Evolutionary conservation across 2,888 invertebrate genomes (phyloP).

Genomic region (Zygaena filipendulae): DNA sequence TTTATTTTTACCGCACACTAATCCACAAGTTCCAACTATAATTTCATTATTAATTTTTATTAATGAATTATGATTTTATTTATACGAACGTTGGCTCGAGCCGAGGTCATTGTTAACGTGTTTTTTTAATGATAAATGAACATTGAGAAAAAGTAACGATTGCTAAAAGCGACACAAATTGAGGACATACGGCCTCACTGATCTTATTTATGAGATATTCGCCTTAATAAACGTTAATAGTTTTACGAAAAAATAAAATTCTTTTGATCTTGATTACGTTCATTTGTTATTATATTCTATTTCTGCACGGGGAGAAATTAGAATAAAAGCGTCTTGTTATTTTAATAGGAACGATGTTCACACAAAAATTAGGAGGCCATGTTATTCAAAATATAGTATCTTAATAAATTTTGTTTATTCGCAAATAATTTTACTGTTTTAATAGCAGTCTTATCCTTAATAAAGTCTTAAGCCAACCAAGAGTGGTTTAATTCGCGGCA

Average conservation of each 20-base stretch:
- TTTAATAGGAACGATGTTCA: slow-evolving; percentile 28
- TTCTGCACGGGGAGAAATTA: slow-evolving; percentile 29
- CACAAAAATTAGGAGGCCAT: not conserved
- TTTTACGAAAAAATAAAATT: slow-evolving; percentile 34
- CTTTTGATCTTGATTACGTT: slow-evolving; percentile 54
- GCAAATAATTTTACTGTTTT: too few species aligned
- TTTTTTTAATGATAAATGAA: slow-evolving; percentile 54
- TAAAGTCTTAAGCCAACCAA: too few species aligned
- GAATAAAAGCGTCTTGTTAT: slow-evolving; percentile 34
- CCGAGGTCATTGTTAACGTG: slow-evolving; percentile 39
- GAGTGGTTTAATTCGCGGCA: too few species aligned
- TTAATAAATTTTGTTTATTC: too few species aligned
- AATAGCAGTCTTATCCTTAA: too few species aligned
- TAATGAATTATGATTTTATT: too few species aligned
- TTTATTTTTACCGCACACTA: too few species aligned
- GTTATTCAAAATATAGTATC: too few species aligned
- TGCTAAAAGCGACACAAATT: slow-evolving; percentile 51
- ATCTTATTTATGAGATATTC: slow-evolving; percentile 57
- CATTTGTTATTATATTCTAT: slow-evolving; percentile 44
- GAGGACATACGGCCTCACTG: slow-evolving; percentile 41
- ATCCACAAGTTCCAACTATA: too few species aligned
- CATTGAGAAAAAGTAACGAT: slow-evolving; percentile 48
- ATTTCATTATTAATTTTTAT: too few species aligned
- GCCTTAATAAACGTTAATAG: slow-evolving; percentile 51
- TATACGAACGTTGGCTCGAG: too few species aligned